Evolutionary conservation across 2,888 invertebrate genomes (phyloP), one percentile per base, ranked within the genome.

Genomic region (Dolomedes plantarius): DNA sequence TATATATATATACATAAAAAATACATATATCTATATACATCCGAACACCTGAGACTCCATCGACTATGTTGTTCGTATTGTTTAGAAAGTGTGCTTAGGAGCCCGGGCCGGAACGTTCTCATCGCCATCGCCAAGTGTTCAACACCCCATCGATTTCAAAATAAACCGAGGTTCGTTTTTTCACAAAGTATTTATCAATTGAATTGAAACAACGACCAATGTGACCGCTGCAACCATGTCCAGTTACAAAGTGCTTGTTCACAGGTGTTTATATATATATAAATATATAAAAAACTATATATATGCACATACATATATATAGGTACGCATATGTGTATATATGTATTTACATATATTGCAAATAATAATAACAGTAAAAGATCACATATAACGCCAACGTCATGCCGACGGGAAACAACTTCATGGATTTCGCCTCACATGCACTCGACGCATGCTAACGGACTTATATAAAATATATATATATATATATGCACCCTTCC

Each of bases 71-170:
- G 83, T 77, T 83, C 77, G 76, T 72, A 72, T 72, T 64, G 71
- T 72, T 77, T 77, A 77, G 83, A 77, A 82, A 82, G 81, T 82
- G 81, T 82, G 81, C 81, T 82, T 82, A 82, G 81, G 74, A 82
- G 74, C 75, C 81, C 81, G 29, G 39, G 29, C 75, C 81, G 81
- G 69, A 82, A 82, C 81, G 36, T 62, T 82, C 13, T 50, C 56
- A 67, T 73, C 81, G 81, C 81, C 81, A 82, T 74, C 56, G 50
- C 81, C 81, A 62, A 56, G 16, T 5, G 5, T 6, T 56, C 7
- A 56, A 56, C 23, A 56, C 56, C n/a, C 36, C 46, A 46, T 16
- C 16, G 46, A 6, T 36, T 39, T 36, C 65, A 36, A 56, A 39
- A 67, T 19, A 23, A 64, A 67, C 19, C 41, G 39, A 76, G 74